Percentiles rank a stretch among this genome's conserved stretches.
Evolutionary conservation across 2,797 vertebrate genomes (phyloP).

Genomic region (Leptoclinus maculatus): DNA sequence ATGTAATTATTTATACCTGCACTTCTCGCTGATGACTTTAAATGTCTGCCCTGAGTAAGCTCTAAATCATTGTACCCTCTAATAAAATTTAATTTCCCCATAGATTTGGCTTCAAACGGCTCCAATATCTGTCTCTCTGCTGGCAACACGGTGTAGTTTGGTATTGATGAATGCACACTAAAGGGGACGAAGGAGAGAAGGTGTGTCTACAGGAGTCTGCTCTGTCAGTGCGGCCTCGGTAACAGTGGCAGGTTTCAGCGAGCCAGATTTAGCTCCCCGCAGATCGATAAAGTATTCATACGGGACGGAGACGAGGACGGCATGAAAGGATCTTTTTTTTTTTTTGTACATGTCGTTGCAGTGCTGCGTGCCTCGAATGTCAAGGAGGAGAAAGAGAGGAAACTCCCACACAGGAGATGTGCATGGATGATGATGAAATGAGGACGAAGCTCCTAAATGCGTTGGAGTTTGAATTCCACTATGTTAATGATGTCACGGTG

Average conservation of each 20-base stretch:
- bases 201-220: neutral
- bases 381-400: conserved; percentile 39
- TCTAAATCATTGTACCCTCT: neutral
- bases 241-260: conserved; percentile 19
- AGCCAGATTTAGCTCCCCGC: conserved; percentile 51
- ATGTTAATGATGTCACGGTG: neutral
- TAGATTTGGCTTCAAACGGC: neutral
- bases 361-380: conserved; percentile 50
- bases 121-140: neutral
- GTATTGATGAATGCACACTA: neutral
- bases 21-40: neutral
- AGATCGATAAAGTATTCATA: conserved; percentile 68
- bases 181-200: neutral
- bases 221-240: conserved; percentile 6
- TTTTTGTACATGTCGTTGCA: conserved; percentile 52
- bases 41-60: neutral
- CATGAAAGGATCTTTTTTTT: conserved; percentile 54
- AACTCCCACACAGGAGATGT: conserved; percentile 17
- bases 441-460: conserved; percentile 1
- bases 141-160: neutral
- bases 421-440: neutral
- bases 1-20: neutral
- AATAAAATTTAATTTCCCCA: neutral
- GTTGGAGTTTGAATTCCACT: neutral
- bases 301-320: conserved; percentile 22